phyloP scores from a whole-genome alignment of 2,888 invertebrate species.

The Dioctria linearis region DNA sequence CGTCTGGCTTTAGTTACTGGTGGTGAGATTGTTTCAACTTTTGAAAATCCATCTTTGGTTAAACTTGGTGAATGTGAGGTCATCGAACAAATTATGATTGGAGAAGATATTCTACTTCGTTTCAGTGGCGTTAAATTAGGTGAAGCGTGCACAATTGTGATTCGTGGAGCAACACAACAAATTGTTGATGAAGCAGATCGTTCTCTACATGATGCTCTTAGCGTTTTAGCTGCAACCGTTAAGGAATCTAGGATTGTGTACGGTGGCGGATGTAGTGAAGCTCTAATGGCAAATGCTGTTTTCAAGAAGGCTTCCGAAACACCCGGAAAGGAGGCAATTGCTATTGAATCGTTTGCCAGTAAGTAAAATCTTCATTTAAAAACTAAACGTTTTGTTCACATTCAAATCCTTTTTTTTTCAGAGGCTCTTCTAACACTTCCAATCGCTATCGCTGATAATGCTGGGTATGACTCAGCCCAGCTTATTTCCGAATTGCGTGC shows the following conservation, averaged over 20 bases:
- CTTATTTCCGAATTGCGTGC: slow-evolving; percentile 93
- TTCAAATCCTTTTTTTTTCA: slow-evolving; percentile 55
- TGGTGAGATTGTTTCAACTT: slow-evolving; percentile 98
- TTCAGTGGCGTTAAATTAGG: slow-evolving; percentile 96
- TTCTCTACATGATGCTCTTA: slow-evolving; percentile 97
- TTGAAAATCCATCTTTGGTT: slow-evolving; percentile 92
- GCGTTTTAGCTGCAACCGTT: slow-evolving; percentile 96
- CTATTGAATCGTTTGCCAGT: slow-evolving; percentile 94
- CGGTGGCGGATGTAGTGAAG: slow-evolving; percentile 96
- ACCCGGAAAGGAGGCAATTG: slow-evolving; percentile 97
- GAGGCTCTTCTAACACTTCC: slow-evolving; percentile 90
- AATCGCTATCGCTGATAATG: slow-evolving; percentile 98
- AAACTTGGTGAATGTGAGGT: slow-evolving; percentile 94
- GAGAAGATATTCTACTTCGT: slow-evolving; percentile 94
- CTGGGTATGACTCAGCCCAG: slow-evolving; percentile 97
- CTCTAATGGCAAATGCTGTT: slow-evolving; percentile 97
- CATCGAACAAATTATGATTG: slow-evolving; percentile 96
- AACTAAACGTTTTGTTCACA: neutral
- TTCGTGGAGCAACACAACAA: slow-evolving; percentile 98
- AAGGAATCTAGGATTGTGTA: slow-evolving; percentile 92
- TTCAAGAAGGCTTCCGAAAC: slow-evolving; percentile 86
- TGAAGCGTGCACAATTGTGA: slow-evolving; percentile 96
- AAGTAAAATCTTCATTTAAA: slow-evolving; percentile 57
- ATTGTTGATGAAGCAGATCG: slow-evolving; percentile 99
- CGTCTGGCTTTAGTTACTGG: slow-evolving; percentile 96